Percentiles rank a stretch among this genome's conserved stretches.
Evolutionary conservation across 1,140 invertebrate species (phyloP).

Genomic region (Cotesia chilonis): DNA sequence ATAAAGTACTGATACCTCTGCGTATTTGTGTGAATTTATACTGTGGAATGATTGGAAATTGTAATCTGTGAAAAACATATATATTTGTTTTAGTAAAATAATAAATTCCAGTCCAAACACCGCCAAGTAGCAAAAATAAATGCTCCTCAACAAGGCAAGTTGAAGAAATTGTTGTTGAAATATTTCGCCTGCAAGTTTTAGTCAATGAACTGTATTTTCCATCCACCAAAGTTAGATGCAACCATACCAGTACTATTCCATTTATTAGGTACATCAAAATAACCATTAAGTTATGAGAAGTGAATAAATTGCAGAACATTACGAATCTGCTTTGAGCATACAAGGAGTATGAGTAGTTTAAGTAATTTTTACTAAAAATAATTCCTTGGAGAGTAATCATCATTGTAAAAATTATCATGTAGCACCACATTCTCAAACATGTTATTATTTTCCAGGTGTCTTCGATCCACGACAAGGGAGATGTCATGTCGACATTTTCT

Average conservation of each 20-base stretch:
- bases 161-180: constrained; percentile 30
- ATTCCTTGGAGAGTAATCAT: constrained; percentile 69
- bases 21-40: constrained; percentile 73
- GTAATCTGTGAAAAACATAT: constrained; percentile 50
- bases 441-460: constrained; percentile 63
- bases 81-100: constrained; percentile 72
- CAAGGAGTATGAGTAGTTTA: constrained; percentile 55
- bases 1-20: constrained; percentile 64
- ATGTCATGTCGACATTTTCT: constrained; percentile 66
- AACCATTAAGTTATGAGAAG: constrained; percentile 69
- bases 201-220: constrained; percentile 65
- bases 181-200: constrained; percentile 43
- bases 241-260: constrained; percentile 70
- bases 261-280: constrained; percentile 68
- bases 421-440: constrained; percentile 68
- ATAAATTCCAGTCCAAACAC: constrained; percentile 75
- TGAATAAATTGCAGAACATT: constrained; percentile 70
- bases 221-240: constrained; percentile 71
- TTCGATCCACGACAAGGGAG: constrained; percentile 66
- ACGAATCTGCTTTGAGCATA: constrained; percentile 71
- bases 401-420: constrained; percentile 65
- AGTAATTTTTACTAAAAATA: constrained; percentile 69
- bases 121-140: constrained; percentile 72
- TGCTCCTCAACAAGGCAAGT: constrained; percentile 66
- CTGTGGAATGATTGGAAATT: constrained; percentile 74